A percentile compares a stretch with the other conserved stretches of the same genome.
Evolutionary conservation across 2,113 vertebrate genomes (phyloP).

Genomic region (Lamprologus speciosus): DNA sequence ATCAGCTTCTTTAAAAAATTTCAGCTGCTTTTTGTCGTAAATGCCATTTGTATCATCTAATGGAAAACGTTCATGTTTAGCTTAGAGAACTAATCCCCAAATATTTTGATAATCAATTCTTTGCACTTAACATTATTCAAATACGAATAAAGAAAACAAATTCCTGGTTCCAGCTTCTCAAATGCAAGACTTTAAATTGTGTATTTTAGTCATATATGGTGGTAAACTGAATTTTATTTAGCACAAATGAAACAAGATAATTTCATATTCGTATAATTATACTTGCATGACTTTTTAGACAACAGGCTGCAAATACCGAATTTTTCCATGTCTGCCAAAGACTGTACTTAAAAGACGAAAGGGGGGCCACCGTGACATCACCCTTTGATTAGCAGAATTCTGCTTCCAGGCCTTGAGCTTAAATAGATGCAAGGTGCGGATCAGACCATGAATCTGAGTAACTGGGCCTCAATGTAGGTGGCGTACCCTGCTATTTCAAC

Average conservation of each 20-base stretch:
- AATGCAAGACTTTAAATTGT: not conserved
- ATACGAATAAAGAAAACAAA: not conserved
- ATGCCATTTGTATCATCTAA: not conserved
- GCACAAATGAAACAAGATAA: not conserved
- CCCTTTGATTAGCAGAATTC: not conserved
- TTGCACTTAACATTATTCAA: not conserved
- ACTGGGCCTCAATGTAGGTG: accelerated
- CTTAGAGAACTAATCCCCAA: not conserved
- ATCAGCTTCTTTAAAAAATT: not conserved
- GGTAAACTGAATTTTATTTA: not conserved
- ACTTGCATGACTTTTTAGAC: not conserved
- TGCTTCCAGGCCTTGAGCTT: not conserved
- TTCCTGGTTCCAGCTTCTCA: not conserved
- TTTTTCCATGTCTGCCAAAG: not conserved
- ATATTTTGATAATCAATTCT: not conserved
- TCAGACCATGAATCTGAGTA: not conserved
- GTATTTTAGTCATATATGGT: not conserved
- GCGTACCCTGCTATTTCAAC: not conserved
- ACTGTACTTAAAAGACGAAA: not conserved
- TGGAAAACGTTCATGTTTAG: not conserved
- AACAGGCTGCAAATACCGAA: not conserved
- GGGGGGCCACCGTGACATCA: not conserved
- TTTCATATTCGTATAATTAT: not conserved
- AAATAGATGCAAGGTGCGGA: not conserved
- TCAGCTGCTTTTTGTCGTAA: not conserved